Percentiles rank a stretch among this genome's conserved stretches.
Conservation (phyloP, 2,113 vertebrate genomes). For the Stegostoma tigrinum region DNA sequence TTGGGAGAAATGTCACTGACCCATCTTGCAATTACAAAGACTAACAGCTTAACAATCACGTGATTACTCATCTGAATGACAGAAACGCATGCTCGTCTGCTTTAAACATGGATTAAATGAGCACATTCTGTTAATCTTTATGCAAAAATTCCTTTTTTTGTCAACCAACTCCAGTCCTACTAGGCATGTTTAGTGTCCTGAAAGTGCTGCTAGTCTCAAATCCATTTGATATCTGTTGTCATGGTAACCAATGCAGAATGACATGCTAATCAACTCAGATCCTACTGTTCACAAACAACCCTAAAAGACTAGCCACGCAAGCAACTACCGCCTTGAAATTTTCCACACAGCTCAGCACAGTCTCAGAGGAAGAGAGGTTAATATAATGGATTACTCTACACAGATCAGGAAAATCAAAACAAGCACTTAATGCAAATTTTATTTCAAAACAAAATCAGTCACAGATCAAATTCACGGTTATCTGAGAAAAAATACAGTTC, state of each 20-base stretch:
- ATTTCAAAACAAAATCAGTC: conserved; percentile 31
- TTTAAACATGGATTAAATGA: conserved; percentile 27
- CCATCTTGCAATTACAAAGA: conserved; percentile 49
- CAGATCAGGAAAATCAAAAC: conserved; percentile 25
- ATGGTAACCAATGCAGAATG: conserved; percentile 66
- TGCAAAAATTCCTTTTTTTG: conserved; percentile 10
- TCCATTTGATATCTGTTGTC: conserved; percentile 62
- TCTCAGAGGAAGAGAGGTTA: conserved; percentile 9
- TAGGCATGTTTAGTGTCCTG: conserved; percentile 27
- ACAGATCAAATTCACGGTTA: conserved; percentile 14
- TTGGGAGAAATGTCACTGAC: conserved; percentile 48
- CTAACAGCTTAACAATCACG: conserved; percentile 52
- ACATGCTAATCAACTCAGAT: conserved; percentile 63
- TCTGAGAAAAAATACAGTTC: neutral
- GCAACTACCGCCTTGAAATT: conserved; percentile 24
- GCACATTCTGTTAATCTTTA: conserved; percentile 13
- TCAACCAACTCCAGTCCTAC: conserved; percentile 11
- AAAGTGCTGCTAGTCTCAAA: conserved; percentile 54
- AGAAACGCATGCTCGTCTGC: conserved; percentile 42
- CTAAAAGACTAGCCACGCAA: conserved; percentile 47
- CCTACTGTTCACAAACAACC: conserved; percentile 47
- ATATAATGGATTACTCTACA: conserved; percentile 16
- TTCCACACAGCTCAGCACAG: conserved; percentile 3
- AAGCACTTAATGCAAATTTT: conserved; percentile 29
- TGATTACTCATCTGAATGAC: conserved; percentile 47